Conservation (phyloP, 2,888 invertebrate genomes). For the Sesia apiformis region DNA sequence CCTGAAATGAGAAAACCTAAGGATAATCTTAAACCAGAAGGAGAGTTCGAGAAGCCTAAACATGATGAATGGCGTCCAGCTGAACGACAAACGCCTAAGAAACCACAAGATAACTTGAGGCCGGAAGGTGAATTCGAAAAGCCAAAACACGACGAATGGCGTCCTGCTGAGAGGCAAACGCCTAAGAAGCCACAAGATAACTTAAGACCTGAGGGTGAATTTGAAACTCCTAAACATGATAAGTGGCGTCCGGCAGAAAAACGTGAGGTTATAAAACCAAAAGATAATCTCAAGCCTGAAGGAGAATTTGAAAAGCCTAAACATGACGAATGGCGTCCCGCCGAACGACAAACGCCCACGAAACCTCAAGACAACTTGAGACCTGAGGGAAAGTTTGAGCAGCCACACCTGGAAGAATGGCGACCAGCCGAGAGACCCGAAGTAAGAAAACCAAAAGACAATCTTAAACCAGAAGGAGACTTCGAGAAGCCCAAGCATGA, state of each 20-base stretch:
- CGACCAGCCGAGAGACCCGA: conserved; percentile 48
- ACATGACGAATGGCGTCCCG: conserved; percentile 59
- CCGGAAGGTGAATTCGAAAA: conserved; percentile 74
- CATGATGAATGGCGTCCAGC: conserved; percentile 56
- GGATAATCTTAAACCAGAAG: conserved; percentile 55
- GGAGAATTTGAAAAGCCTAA: conserved; percentile 67
- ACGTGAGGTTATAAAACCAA: conserved; percentile 58
- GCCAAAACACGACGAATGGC: conserved; percentile 41
- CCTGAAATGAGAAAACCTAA: conserved; percentile 44
- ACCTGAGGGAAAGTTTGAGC: conserved; percentile 76
- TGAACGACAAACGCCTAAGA: conserved; percentile 45
- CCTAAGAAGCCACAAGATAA: conserved; percentile 70
- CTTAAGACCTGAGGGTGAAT: conserved; percentile 69
- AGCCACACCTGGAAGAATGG: conserved; percentile 40
- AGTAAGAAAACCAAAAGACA: conserved; percentile 57
- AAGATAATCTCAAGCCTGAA: conserved; percentile 73
- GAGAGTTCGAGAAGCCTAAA: conserved; percentile 30
- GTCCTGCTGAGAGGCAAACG: conserved; percentile 43
- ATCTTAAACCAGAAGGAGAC: conserved; percentile 69
- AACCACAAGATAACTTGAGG: conserved; percentile 65
- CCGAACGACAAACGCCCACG: conserved; percentile 57
- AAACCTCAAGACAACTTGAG: conserved; percentile 77
- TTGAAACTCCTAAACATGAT: conserved; percentile 42
- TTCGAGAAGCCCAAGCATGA: conserved; percentile 45
- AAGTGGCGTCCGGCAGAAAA: conserved; percentile 41